Evolutionary conservation across 2,888 invertebrate genomes (phyloP), one percentile per base, ranked within the genome.

Genomic region (Oscheius myriophilus): DNA sequence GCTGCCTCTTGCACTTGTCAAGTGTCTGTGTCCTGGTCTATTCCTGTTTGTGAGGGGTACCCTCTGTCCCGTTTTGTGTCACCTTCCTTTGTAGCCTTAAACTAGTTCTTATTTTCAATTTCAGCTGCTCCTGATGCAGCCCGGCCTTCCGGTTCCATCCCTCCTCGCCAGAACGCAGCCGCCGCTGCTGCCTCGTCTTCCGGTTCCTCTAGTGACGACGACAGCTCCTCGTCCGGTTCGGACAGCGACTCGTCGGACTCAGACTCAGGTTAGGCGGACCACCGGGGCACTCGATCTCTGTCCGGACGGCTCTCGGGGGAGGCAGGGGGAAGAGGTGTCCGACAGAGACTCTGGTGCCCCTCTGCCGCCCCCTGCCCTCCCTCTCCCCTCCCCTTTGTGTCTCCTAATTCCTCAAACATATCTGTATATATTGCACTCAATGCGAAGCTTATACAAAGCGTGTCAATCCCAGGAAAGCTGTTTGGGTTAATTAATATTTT

Each of bases 261-360:
- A 54, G 80, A 81, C 49, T 69, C 75, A 77, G 77, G 80, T 80
- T 78, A 77, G 78, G 69, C 64, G 69, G 62, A 84, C 84, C 84
- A 76, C 57, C 39, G 61, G 49, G 63, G 49, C 39, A 54, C 57
- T 63, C 46, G 41, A 66, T 62, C 63, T 68, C 68, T 68, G 63
- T 68, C 63, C 55, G 63, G 63, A 63, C 68, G 46, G 61, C 54
- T 62, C 59, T 49, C 45, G 23, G 67, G 49, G 61, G 23, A 58
- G 58, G 58, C 18, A 46, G 58, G 41, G 58, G 53, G 41, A n/a
- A 9, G 18, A 9, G 61, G 61, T 46, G 57, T 67, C 59, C 42
- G 67, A 45, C 67, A 67, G 67, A 67, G 67, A 67, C 54, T 23
- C 59, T 45, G 57, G 18, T 25, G 43, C 54, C 67, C 61, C 58